Conservation (phyloP, 2,113 vertebrate genomes). For the Amphilophus citrinellus region DNA sequence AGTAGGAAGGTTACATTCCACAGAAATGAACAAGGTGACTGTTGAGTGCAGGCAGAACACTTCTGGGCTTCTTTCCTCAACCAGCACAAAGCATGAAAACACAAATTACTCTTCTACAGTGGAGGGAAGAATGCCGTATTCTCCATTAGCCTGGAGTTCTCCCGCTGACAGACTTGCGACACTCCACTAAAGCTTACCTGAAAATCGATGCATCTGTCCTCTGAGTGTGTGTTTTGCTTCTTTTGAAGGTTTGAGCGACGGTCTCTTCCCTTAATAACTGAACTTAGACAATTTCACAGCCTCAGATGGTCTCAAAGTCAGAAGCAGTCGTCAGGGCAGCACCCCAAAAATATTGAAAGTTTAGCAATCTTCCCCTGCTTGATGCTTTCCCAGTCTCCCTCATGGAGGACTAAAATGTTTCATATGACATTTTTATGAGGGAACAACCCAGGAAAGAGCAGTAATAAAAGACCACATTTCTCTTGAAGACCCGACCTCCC, state of each 20-base stretch:
- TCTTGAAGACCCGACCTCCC: not conserved
- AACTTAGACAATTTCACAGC: not conserved
- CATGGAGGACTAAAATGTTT: not conserved
- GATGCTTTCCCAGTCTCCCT: not conserved
- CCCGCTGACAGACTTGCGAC: conserved; percentile 37
- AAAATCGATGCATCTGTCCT: conserved; percentile 42
- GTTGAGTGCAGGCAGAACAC: conserved; percentile 37
- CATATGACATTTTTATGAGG: not conserved
- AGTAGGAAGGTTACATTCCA: conserved; percentile 50
- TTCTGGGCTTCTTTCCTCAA: not conserved
- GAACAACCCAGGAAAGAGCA: not conserved
- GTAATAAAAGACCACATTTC: not conserved
- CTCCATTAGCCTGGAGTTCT: conserved; percentile 47
- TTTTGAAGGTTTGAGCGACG: conserved; percentile 51
- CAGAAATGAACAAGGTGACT: conserved; percentile 33
- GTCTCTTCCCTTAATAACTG: conserved; percentile 20
- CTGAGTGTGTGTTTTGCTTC: conserved; percentile 34
- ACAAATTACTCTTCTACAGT: conserved; percentile 40
- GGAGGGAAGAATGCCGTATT: conserved; percentile 37
- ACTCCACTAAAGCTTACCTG: conserved; percentile 32
- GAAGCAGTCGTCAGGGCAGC: not conserved
- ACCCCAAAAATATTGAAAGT: conserved; percentile 29
- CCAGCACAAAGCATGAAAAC: conserved; percentile 29
- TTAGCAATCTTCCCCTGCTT: not conserved
- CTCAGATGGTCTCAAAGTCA: conserved; percentile 7